Conservation (phyloP, 1,140 invertebrate genomes). For the Sweltsa coloradensis region DNA sequence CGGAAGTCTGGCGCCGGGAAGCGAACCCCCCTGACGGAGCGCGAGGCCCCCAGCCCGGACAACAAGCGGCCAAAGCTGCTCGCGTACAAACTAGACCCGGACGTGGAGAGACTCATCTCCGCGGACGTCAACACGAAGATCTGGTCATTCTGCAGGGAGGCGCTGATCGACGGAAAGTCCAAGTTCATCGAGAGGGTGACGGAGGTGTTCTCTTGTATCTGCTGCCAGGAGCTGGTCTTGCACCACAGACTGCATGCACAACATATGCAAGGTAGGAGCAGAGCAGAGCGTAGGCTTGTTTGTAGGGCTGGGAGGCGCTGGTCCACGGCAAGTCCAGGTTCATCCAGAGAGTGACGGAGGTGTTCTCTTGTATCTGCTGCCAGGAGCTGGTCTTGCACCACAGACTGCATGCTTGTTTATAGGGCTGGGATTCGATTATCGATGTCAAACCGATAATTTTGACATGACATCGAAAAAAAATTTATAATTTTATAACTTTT, state of each 20-base stretch:
- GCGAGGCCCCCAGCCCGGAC: conserved; percentile 1
- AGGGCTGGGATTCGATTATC: no score
- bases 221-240: conserved; percentile 65
- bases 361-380: neutral
- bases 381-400: neutral
- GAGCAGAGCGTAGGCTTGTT: neutral
- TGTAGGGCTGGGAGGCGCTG: neutral
- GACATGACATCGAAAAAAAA: no score
- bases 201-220: conserved; percentile 61
- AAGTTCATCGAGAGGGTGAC: conserved; percentile 51
- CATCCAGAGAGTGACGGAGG: neutral
- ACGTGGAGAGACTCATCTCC: conserved; percentile 40
- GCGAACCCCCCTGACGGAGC: no score
- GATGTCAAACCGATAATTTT: no score
- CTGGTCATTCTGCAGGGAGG: conserved; percentile 45
- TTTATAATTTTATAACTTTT: no score
- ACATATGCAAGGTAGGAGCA: conserved; percentile 50
- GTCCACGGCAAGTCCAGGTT: neutral
- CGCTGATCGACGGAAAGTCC: conserved; percentile 37
- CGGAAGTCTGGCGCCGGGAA: neutral
- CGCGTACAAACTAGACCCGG: conserved; percentile 32
- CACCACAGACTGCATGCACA: conserved; percentile 63
- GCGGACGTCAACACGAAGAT: conserved; percentile 52
- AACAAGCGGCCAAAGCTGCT: conserved; percentile 33
- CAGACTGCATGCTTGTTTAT: neutral